A percentile compares a stretch with the other conserved stretches of the same genome.
phyloP scores from a whole-genome alignment of 2,888 invertebrate species.

The Saturnia pavonia region DNA sequence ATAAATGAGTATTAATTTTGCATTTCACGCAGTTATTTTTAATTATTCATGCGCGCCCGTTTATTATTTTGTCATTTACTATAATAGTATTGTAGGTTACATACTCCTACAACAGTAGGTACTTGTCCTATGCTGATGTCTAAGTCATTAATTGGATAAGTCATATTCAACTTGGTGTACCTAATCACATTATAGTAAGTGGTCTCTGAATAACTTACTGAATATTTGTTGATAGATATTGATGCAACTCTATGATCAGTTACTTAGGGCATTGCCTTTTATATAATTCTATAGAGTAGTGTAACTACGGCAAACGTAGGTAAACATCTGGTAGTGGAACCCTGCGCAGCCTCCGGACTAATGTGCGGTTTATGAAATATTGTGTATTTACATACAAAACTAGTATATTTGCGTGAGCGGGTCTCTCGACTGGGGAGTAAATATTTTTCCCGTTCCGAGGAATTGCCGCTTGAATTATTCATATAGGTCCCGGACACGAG shows the following conservation, averaged over 20 bases:
- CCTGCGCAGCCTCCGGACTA: neutral
- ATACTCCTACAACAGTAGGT: too few relatives aligned
- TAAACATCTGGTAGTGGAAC: neutral
- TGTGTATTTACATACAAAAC: slow-evolving; percentile 5
- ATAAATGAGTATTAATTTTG: too few relatives aligned
- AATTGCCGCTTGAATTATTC: slow-evolving; percentile 16
- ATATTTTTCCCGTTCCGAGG: neutral
- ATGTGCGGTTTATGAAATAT: neutral
- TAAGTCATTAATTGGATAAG: neutral
- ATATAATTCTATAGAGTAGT: too few relatives aligned
- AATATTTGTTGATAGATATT: neutral
- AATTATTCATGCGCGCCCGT: too few relatives aligned
- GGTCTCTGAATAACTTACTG: neutral
- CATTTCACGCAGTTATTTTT: too few relatives aligned
- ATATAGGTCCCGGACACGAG: slow-evolving; percentile 1
- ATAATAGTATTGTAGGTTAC: too few relatives aligned
- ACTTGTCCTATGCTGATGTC: neutral
- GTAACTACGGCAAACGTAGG: neutral
- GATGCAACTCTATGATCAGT: neutral
- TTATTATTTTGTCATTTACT: too few relatives aligned
- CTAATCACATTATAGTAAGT: too few relatives aligned
- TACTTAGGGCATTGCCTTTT: too few relatives aligned
- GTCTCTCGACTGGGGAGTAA: neutral
- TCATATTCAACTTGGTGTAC: neutral
- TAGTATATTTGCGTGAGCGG: neutral